Evolutionary conservation across 2,113 vertebrate genomes (phyloP).

Genomic region (Chroicocephalus ridibundus): DNA sequence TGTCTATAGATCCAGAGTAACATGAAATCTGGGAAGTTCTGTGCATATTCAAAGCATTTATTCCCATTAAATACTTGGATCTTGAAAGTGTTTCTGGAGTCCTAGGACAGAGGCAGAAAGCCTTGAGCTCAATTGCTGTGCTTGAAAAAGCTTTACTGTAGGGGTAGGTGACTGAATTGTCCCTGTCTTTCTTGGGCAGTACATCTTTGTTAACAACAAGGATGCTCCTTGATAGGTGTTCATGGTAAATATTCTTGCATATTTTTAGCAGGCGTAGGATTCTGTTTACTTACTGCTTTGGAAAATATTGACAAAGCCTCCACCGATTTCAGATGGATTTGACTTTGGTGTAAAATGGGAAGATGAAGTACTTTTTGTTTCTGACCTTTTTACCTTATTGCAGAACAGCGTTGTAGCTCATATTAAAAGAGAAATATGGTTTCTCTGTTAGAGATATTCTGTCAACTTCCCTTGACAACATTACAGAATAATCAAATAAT

Average conservation of each 20-base stretch:
- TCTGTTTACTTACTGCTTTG: background rate
- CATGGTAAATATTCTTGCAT: background rate
- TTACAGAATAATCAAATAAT: background rate
- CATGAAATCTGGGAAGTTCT: background rate
- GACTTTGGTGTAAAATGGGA: background rate
- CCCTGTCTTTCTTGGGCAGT: background rate
- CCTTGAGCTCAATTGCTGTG: background rate
- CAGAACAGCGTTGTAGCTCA: background rate
- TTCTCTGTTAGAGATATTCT: background rate
- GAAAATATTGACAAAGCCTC: background rate
- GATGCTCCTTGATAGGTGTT: background rate
- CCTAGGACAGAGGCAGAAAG: background rate
- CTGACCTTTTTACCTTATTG: background rate
- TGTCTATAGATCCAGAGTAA: background rate
- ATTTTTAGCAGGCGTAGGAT: background rate
- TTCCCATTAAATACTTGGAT: background rate
- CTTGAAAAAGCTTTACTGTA: background rate
- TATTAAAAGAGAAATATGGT: background rate
- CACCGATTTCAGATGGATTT: background rate
- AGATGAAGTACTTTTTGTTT: background rate
- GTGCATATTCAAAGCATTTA: background rate
- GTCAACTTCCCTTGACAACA: background rate
- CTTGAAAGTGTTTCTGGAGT: background rate
- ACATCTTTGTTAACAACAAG: background rate
- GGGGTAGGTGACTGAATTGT: background rate